Evolutionary conservation across 1,140 invertebrate genomes (phyloP).

Genomic region (Oedothorax gibbosus): DNA sequence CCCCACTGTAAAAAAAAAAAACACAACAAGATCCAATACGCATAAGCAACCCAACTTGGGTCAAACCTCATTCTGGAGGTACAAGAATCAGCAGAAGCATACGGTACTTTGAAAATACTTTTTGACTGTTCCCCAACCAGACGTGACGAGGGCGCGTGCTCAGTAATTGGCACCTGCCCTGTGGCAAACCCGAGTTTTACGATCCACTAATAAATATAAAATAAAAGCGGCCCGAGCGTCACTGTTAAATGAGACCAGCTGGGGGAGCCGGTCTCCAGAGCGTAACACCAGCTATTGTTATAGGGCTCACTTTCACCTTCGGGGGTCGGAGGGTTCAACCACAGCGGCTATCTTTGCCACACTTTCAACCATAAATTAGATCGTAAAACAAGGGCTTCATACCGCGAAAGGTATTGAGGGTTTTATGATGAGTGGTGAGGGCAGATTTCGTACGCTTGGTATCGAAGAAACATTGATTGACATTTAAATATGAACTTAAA

Average conservation of each 20-base stretch:
- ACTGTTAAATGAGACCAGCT: slow-evolving; percentile 53
- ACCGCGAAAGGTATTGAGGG: too few species aligned
- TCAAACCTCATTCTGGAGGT: too few species aligned
- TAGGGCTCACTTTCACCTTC: slow-evolving; percentile 41
- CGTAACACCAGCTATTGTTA: slow-evolving; percentile 49
- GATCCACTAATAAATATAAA: slow-evolving; percentile 51
- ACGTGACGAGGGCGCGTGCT: slow-evolving; percentile 46
- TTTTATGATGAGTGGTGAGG: too few species aligned
- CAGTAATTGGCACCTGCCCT: slow-evolving; percentile 49
- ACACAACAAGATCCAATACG: too few species aligned
- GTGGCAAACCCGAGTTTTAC: slow-evolving; percentile 45
- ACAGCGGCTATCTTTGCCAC: not conserved
- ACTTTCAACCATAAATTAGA: not conserved
- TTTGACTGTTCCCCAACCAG: not conserved
- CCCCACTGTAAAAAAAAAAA: too few species aligned
- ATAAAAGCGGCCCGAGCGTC: slow-evolving; percentile 35
- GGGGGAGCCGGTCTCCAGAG: slow-evolving; percentile 30
- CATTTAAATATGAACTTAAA: too few species aligned
- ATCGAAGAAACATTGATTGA: too few species aligned
- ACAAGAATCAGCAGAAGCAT: too few species aligned
- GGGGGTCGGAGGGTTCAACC: slow-evolving; percentile 1
- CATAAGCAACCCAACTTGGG: too few species aligned
- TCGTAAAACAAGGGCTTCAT: too few species aligned
- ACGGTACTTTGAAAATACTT: too few species aligned
- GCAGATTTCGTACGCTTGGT: too few species aligned